These are phyloP conservation scores for Leuctra nigra DNA, from an alignment of 2,888 invertebrate genomes.

Conservation along the genomic window DNA sequence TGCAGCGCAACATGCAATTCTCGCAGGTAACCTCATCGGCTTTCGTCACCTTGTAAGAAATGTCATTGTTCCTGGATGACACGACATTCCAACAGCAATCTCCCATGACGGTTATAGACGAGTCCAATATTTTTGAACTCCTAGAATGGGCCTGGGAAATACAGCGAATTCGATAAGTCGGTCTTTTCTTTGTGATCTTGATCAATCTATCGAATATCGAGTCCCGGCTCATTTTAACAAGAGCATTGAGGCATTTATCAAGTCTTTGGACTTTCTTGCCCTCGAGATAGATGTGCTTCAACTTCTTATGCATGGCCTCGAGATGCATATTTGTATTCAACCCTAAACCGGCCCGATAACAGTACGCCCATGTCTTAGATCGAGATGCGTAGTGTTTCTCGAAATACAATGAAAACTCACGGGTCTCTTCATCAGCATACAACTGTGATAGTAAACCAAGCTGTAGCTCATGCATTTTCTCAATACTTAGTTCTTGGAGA, in stretches of 20 bases:
- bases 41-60: background rate
- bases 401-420: slow-evolving; percentile 28
- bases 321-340: slow-evolving; percentile 31
- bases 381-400: slow-evolving; percentile 26
- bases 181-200: slow-evolving; percentile 17
- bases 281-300: slow-evolving; percentile 29
- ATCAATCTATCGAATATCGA: slow-evolving; percentile 3
- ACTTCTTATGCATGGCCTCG: slow-evolving; percentile 29
- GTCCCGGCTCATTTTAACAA: slow-evolving; percentile 24
- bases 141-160: background rate
- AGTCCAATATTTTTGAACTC: background rate
- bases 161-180: background rate
- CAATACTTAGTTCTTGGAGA: slow-evolving; percentile 16
- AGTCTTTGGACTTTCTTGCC: slow-evolving; percentile 29
- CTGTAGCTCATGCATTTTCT: slow-evolving; percentile 10
- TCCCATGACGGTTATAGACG: background rate
- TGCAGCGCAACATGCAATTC: background rate
- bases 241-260: slow-evolving; percentile 26
- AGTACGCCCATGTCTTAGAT: slow-evolving; percentile 29
- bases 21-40: background rate
- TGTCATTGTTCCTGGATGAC: background rate
- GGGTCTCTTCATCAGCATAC: slow-evolving; percentile 25
- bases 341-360: slow-evolving; percentile 25
- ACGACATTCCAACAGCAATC: background rate
- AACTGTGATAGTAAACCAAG: slow-evolving; percentile 7